phyloP scores from a whole-genome alignment of 2,797 vertebrate species.

The Tiaroga cobitis region DNA sequence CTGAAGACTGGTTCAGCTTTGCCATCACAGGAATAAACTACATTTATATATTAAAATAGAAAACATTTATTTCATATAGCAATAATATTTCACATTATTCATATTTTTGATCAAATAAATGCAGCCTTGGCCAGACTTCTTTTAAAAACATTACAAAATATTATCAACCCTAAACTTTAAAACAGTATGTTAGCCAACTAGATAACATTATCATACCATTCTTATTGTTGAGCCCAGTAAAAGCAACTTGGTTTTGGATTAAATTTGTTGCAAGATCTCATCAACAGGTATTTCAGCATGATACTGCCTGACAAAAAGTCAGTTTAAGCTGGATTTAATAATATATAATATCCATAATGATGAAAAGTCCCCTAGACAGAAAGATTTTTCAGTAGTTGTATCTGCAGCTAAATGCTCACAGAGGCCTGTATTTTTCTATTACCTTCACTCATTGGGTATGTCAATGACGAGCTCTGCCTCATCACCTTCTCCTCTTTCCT shows the following conservation, averaged over 20 bases:
- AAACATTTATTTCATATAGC: background rate
- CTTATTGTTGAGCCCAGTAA: background rate
- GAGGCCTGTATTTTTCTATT: background rate
- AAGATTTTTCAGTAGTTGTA: background rate
- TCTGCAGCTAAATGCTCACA: background rate
- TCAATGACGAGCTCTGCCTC: constrained; percentile 92
- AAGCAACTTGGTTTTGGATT: background rate
- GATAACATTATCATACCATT: background rate
- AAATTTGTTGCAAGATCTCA: background rate
- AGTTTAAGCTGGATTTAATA: background rate
- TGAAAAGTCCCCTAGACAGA: background rate
- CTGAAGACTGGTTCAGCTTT: background rate
- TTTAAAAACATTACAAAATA: background rate
- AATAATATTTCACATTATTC: background rate
- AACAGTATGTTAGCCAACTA: background rate
- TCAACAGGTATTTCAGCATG: background rate
- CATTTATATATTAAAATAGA: background rate
- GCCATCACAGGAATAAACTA: background rate
- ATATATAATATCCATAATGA: background rate
- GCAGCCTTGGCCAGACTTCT: background rate
- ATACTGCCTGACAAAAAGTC: background rate
- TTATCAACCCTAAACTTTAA: background rate
- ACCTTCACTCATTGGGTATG: constrained; percentile 84
- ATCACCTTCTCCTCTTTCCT: constrained; percentile 88
- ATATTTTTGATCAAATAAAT: background rate